phyloP scores from a whole-genome alignment of 2,797 vertebrate species.

The Enteromius anoplus region DNA sequence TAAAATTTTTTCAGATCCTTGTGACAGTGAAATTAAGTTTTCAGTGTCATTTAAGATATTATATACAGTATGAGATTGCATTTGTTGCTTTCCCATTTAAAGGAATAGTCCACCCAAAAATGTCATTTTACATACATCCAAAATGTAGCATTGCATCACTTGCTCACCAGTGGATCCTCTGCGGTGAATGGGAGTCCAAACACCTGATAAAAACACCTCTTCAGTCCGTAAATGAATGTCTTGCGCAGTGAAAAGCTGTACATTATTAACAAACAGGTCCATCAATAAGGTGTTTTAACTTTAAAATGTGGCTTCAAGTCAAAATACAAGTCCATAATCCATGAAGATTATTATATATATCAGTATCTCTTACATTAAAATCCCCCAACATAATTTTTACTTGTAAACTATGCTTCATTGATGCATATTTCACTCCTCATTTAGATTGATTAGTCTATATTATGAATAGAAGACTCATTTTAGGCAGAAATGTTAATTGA shows the following conservation, averaged over 20 bases:
- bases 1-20: constrained; percentile 66
- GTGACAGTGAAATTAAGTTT: constrained; percentile 13
- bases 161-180: background rate
- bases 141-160: background rate
- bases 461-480: background rate
- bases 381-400: background rate
- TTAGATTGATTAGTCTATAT: background rate
- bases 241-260: background rate
- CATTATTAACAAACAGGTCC: background rate
- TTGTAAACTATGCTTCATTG: background rate
- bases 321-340: background rate
- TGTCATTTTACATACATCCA: background rate
- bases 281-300: background rate
- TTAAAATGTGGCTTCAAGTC: background rate
- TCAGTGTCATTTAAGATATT: background rate
- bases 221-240: background rate
- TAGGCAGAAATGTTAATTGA: background rate
- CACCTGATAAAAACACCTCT: background rate
- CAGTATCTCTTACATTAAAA: background rate
- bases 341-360: background rate
- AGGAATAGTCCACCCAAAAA: background rate
- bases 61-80: background rate
- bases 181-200: background rate
- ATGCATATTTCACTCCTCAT: background rate
- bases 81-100: background rate